Base-by-base conservation (phyloP, 2,797 vertebrate species). In the Ateles fusciceps region DNA sequence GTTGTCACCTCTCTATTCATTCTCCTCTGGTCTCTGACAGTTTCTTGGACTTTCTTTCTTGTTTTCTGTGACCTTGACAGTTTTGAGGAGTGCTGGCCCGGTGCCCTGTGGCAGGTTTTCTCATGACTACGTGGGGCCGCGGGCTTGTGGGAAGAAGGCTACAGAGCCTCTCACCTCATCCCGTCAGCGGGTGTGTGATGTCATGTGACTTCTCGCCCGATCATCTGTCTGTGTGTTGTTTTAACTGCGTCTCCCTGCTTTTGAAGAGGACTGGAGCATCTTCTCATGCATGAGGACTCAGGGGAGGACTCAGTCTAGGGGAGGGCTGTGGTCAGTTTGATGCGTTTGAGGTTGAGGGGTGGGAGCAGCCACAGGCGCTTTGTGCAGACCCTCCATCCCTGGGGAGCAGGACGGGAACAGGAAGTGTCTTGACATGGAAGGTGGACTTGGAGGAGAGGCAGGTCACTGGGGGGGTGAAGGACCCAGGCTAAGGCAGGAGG, bases 141-240 rank as follows among this genome's bases (percentile, higher is more conserved):
- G 42, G 39, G 57, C 39, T 15, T 68, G 5, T 57, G 79, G 68
- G 68, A 50, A 39, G 14, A 57, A n/a, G 6, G 11, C 48, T 44
- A 12, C 13, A 5, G 44, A 61, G 80, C 28, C 42, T n/a, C 33
- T 59, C 33, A 2, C 68, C 15, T 42, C 11, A 3, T 81, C 22
- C 6, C 3, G 0, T 39, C 26, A 14, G 42, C 57, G 15, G n/a
- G 2, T 4, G 22, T 1, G 33, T n/a, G 55, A 22, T 15, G 85
- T 68, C 55, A 1, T 7, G 1, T 11, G 52, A 75, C 68, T 61
- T 75, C 19, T 30, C 36, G 3, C 81, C 33, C 14, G 39, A 26
- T 13, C 6, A 0, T 33, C 75, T 52, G 74, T 74, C 44, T 72
- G 24, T 3, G 7, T 1, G 11, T 19, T 2, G 4, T 76, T 42